phyloP scores from a whole-genome alignment of 2,888 invertebrate species.

The Hydraecia micacea region DNA sequence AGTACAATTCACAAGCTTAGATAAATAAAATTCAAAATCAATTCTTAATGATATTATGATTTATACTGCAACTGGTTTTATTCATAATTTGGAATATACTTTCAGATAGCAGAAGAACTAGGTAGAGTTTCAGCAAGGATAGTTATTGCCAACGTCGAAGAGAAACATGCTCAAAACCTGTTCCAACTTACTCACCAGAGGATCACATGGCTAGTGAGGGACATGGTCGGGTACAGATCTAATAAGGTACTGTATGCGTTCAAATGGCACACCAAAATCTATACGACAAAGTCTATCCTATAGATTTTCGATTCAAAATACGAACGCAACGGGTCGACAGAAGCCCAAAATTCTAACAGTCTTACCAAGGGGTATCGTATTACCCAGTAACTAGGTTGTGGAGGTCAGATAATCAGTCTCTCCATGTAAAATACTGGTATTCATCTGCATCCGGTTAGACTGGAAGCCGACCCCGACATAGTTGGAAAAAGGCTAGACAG shows the following conservation, averaged over 20 bases:
- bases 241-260: conserved; percentile 20
- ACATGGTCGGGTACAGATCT: background rate
- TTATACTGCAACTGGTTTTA: background rate
- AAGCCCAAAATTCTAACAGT: no score
- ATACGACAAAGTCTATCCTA: no score
- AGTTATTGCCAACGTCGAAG: conserved; percentile 72
- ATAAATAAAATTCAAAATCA: background rate
- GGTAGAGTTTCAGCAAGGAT: conserved; percentile 57
- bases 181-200: background rate
- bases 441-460: no score
- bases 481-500: no score
- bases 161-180: conserved; percentile 38
- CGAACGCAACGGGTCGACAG: no score
- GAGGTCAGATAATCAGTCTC: no score
- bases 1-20: background rate
- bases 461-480: no score
- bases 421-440: no score
- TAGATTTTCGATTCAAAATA: no score
- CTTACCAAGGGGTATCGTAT: no score
- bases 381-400: no score
- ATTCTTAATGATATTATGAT: background rate
- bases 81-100: background rate
- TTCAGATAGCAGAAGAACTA: conserved; percentile 25
- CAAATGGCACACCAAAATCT: background rate
- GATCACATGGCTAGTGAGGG: conserved; percentile 31